These are phyloP conservation scores for Myripristis jacobus DNA, from an alignment of 2,797 vertebrate species.

Conservation along the genomic window DNA sequence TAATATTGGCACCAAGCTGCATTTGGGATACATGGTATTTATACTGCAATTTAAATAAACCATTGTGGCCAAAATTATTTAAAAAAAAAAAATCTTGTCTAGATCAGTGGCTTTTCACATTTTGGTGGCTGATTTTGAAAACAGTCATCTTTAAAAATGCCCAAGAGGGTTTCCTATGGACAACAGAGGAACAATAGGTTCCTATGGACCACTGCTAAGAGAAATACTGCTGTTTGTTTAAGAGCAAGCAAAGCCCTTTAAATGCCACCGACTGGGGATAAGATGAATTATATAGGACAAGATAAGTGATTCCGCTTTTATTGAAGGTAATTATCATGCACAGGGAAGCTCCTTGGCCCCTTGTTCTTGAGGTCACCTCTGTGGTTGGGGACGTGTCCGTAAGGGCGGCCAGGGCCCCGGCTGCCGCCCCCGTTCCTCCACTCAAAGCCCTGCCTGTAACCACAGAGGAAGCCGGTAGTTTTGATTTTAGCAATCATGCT, in stretches of 20 bases:
- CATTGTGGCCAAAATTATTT: background rate
- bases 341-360: background rate
- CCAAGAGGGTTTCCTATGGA: no score
- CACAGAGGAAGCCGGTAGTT: background rate
- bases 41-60: background rate
- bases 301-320: conserved; percentile 26
- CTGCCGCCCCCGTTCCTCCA: conserved; percentile 23
- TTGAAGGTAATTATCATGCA: background rate
- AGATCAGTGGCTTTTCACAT: background rate
- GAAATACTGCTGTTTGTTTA: conserved; percentile 9
- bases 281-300: background rate
- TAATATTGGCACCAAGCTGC: background rate
- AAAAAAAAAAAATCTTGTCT: background rate
- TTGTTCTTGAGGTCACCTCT: conserved; percentile 12
- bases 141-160: background rate
- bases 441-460: conserved; percentile 46
- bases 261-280: background rate
- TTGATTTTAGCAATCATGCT: no score
- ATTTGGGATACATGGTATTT: background rate
- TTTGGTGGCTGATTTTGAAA: background rate
- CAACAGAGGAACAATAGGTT: background rate
- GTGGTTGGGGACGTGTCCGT: conserved; percentile 2
- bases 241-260: background rate
- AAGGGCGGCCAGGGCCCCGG: conserved; percentile 32
- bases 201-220: background rate